A percentile compares a stretch with the other conserved stretches of the same genome.
phyloP scores from a whole-genome alignment of 2,113 vertebrate genomes.

The Hyperopisus bebe region DNA sequence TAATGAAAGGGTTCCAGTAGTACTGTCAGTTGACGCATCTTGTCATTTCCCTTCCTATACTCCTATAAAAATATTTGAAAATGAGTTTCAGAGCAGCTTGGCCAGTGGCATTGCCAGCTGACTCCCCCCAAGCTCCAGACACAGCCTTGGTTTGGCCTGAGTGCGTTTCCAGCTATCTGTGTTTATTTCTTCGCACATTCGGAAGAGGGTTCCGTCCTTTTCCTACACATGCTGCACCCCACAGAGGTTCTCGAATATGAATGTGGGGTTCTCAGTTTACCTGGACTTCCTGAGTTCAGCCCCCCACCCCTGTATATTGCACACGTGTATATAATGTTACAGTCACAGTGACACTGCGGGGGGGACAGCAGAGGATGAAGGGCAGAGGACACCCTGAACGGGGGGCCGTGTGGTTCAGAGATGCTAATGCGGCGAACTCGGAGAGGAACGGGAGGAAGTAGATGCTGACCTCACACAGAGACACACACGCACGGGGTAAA shows the following conservation, averaged over 20 bases:
- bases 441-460: neutral
- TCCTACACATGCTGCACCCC: too few relatives aligned
- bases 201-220: neutral
- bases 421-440: neutral
- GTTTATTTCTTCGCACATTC: neutral
- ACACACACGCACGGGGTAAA: neutral
- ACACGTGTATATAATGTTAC: neutral
- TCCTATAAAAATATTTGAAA: neutral
- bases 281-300: neutral
- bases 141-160: neutral
- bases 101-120: neutral
- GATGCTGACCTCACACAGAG: neutral
- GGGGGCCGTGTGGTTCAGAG: neutral
- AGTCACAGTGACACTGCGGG: neutral
- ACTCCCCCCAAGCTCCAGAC: neutral
- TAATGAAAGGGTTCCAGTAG: neutral
- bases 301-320: neutral
- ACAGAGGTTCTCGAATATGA: neutral
- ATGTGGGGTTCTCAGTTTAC: neutral
- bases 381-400: neutral
- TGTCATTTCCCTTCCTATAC: neutral
- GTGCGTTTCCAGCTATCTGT: neutral
- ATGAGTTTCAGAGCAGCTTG: neutral
- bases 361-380: neutral
- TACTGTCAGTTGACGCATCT: neutral